Conservation (phyloP, 2,888 invertebrate genomes). For the Chironomus riparius region DNA sequence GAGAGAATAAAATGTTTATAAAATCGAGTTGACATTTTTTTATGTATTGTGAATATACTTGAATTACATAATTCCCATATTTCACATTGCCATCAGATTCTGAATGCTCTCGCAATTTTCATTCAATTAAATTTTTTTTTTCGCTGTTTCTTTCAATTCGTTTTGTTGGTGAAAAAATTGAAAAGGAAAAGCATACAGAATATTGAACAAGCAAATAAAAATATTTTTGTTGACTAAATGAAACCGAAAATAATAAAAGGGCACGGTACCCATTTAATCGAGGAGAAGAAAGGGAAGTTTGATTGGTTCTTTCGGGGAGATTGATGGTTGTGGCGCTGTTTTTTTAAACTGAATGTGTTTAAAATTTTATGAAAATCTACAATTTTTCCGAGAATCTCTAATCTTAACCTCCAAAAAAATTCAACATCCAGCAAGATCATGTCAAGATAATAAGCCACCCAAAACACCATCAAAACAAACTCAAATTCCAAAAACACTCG, state of each 20-base stretch:
- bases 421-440: no score
- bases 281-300: neutral
- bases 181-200: neutral
- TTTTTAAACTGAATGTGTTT: no score
- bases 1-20: no score
- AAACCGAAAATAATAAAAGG: conserved; percentile 5
- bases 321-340: no score
- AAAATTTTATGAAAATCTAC: no score
- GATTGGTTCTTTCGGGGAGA: no score
- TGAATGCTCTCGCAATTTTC: neutral
- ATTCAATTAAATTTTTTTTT: neutral
- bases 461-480: no score
- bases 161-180: neutral
- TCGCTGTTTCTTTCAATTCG: neutral
- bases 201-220: neutral
- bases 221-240: neutral
- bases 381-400: no score
- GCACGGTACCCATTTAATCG: neutral
- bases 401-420: no score
- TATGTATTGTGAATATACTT: neutral
- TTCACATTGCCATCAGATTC: conserved; percentile 1
- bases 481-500: no score
- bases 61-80: neutral
- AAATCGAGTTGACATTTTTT: neutral
- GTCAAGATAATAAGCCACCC: no score